Evolutionary conservation across 2,888 invertebrate genomes (phyloP).

Genomic region (Hemistola chrysoprasaria): DNA sequence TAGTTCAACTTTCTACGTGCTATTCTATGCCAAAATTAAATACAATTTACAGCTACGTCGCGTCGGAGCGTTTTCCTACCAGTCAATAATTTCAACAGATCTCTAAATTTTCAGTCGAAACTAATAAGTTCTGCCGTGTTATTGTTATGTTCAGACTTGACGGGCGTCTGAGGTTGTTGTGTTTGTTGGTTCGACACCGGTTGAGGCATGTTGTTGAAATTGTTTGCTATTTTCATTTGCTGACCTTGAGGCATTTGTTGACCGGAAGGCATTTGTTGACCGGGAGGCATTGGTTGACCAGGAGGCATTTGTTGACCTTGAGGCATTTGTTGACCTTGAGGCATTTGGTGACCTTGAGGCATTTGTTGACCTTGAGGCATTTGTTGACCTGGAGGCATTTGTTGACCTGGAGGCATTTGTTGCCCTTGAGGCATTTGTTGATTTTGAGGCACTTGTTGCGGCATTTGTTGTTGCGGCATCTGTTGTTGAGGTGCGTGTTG

Average conservation of each 20-base stretch:
- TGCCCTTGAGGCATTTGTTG: slow-evolving; percentile 39
- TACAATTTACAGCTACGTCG: slow-evolving; percentile 18
- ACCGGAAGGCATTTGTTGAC: no score
- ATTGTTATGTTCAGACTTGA: slow-evolving; percentile 69
- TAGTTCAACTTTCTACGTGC: slow-evolving; percentile 9
- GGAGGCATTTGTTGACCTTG: slow-evolving; percentile 28
- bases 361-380: slow-evolving; percentile 19
- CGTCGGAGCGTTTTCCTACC: slow-evolving; percentile 31
- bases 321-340: slow-evolving; percentile 33
- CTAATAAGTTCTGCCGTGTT: slow-evolving; percentile 90
- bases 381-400: slow-evolving; percentile 28
- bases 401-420: slow-evolving; percentile 19
- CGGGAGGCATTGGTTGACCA: slow-evolving; percentile 24
- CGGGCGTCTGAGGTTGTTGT: slow-evolving; percentile 52
- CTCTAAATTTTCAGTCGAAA: slow-evolving; percentile 84
- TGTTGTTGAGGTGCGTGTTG: slow-evolving; percentile 20
- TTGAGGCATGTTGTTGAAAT: slow-evolving; percentile 25
- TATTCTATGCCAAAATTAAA: slow-evolving; percentile 20
- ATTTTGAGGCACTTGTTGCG: slow-evolving; percentile 31
- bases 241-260: slow-evolving; percentile 35
- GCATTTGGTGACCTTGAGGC: slow-evolving; percentile 36
- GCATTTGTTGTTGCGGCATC: slow-evolving; percentile 20
- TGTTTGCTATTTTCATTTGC: slow-evolving; percentile 30
- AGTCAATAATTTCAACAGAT: slow-evolving; percentile 47
- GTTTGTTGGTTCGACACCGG: slow-evolving; percentile 24